Percentiles rank a stretch among this genome's conserved stretches.
Evolutionary conservation across 2,888 invertebrate species (phyloP).

Genomic region (Eupeodes luniger): DNA sequence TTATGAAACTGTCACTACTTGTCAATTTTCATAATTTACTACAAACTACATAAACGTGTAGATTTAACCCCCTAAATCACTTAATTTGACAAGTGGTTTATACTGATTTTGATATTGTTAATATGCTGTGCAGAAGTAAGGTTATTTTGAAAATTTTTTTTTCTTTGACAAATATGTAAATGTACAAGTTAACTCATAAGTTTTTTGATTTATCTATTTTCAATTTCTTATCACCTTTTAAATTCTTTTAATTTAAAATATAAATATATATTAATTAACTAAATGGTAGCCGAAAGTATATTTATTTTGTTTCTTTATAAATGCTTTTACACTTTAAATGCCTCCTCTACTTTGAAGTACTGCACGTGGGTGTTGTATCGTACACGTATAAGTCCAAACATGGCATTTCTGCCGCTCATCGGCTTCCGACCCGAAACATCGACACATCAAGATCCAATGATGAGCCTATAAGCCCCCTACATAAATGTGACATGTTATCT

Average conservation of each 20-base stretch:
- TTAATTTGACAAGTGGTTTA: too few species aligned
- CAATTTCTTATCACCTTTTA: conserved; percentile 7
- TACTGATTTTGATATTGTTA: too few species aligned
- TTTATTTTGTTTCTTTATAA: conserved; percentile 10
- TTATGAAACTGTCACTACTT: too few species aligned
- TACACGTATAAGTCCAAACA: conserved; percentile 23
- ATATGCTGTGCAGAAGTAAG: too few species aligned
- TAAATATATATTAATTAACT: conserved; percentile 4
- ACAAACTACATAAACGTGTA: too few species aligned
- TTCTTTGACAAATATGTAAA: too few species aligned
- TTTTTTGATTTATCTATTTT: neutral
- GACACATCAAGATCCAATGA: conserved; percentile 10
- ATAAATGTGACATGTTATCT: conserved; percentile 16
- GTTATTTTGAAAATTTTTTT: too few species aligned
- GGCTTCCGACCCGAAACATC: conserved; percentile 54
- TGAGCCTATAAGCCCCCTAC: conserved; percentile 4
- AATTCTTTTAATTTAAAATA: neutral
- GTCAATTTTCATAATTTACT: too few species aligned
- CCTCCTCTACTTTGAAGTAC: neutral
- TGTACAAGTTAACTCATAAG: too few species aligned
- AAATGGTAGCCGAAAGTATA: neutral
- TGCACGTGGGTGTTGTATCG: neutral
- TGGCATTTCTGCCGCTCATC: conserved; percentile 38
- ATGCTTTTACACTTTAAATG: neutral
- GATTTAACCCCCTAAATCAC: too few species aligned